A percentile compares a stretch with the other conserved stretches of the same genome.
Conservation (phyloP, 2,113 vertebrate species). For the Tylochromis polylepis region DNA sequence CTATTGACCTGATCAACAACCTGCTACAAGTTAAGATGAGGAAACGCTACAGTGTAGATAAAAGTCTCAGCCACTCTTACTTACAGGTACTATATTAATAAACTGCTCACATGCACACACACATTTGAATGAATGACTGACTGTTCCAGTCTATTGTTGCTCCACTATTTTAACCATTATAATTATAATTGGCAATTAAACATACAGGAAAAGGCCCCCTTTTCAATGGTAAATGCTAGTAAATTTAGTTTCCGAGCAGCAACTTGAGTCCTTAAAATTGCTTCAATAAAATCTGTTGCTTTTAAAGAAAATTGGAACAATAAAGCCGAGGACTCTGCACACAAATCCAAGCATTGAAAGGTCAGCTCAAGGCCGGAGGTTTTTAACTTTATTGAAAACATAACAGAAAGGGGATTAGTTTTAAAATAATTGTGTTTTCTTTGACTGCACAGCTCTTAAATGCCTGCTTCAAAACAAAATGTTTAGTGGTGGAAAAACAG, state of each 20-base stretch:
- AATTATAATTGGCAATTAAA: not conserved
- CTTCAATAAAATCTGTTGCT: not conserved
- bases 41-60: conserved; percentile 92
- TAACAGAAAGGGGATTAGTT: not conserved
- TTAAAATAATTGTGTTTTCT: not conserved
- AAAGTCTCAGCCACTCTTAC: conserved; percentile 87
- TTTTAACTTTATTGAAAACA: not conserved
- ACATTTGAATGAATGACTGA: not conserved
- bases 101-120: not conserved
- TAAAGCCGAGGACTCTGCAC: not conserved
- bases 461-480: not conserved
- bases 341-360: not conserved
- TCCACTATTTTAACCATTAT: not conserved
- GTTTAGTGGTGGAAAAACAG: not conserved
- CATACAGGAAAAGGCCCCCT: not conserved
- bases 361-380: not conserved
- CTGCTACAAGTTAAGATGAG: conserved; percentile 93
- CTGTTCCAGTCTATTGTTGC: not conserved
- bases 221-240: not conserved
- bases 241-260: not conserved
- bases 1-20: conserved; percentile 91
- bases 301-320: not conserved
- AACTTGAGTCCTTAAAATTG: not conserved
- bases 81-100: conserved; percentile 76
- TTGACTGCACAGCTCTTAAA: not conserved